A percentile compares a stretch with the other conserved stretches of the same genome.
Evolutionary conservation across 2,113 vertebrate genomes (phyloP).

Genomic region (Myotis brandtii): DNA sequence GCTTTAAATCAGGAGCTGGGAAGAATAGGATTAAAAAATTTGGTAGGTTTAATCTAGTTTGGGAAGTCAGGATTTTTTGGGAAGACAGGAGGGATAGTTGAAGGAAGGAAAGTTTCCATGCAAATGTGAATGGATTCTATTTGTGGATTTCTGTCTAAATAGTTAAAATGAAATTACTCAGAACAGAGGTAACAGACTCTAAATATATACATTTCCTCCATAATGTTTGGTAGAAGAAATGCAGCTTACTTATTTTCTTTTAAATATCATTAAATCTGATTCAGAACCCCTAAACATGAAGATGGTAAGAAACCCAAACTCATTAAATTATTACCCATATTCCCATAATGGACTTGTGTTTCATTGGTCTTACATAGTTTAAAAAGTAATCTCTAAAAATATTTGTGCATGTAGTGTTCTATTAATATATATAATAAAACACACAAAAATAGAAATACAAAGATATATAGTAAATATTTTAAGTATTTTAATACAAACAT

Average conservation of each 20-base stretch:
- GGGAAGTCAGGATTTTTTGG: neutral
- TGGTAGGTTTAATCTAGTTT: neutral
- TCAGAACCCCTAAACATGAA: neutral
- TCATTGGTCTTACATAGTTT: neutral
- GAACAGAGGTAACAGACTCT: neutral
- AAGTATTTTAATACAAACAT: slow-evolving; percentile 6
- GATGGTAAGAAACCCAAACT: neutral
- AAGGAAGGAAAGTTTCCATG: neutral
- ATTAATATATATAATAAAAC: neutral
- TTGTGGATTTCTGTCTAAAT: slow-evolving; percentile 14
- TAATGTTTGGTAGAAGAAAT: neutral
- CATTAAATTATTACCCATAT: neutral
- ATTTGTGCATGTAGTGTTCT: neutral
- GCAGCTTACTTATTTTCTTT: neutral
- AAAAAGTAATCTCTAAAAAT: slow-evolving; percentile 32
- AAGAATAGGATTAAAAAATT: neutral
- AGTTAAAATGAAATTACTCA: neutral
- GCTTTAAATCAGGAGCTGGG: slow-evolving; percentile 17
- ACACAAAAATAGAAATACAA: neutral
- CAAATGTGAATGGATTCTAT: neutral
- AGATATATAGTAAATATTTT: neutral
- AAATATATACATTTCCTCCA: neutral
- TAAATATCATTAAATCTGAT: neutral
- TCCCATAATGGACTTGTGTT: neutral
- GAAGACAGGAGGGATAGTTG: too few species aligned